Conservation (phyloP, 1,140 invertebrate species). For the Trichonephila inaurata region DNA sequence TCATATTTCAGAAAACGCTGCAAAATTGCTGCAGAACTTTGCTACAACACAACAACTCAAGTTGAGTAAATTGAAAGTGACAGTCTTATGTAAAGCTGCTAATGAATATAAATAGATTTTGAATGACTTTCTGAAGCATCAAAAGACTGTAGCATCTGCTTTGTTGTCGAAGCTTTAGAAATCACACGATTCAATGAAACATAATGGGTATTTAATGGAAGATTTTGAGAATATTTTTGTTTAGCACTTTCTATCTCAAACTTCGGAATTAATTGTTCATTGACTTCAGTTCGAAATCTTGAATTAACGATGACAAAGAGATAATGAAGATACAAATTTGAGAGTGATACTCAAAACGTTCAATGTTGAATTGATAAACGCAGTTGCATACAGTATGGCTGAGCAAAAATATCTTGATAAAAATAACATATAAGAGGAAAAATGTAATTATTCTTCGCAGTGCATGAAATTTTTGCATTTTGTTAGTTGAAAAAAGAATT, state of each 20-base stretch:
- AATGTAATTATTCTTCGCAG: too few relatives aligned
- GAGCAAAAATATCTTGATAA: neutral
- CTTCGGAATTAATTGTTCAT: slow-evolving; percentile 51
- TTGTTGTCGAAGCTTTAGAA: slow-evolving; percentile 45
- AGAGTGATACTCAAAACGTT: neutral
- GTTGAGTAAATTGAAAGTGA: slow-evolving; percentile 62
- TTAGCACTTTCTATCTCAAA: neutral
- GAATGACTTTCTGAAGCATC: slow-evolving; percentile 41
- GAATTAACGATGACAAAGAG: neutral
- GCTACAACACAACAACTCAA: neutral
- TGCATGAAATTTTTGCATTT: too few relatives aligned
- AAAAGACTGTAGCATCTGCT: slow-evolving; percentile 63
- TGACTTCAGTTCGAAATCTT: neutral
- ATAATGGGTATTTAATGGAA: slow-evolving; percentile 68
- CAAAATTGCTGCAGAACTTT: neutral
- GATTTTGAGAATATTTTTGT: slow-evolving; percentile 64
- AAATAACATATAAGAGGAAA: neutral
- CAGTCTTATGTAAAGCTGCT: slow-evolving; percentile 39
- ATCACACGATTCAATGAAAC: slow-evolving; percentile 40
- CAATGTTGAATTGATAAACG: neutral
- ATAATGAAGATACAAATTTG: neutral
- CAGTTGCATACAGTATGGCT: neutral
- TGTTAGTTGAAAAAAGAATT: too few relatives aligned
- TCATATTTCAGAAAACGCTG: too few relatives aligned
- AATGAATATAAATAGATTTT: slow-evolving; percentile 73